Conservation (phyloP, 2,113 vertebrate species). For the Melanocharis versteri region DNA sequence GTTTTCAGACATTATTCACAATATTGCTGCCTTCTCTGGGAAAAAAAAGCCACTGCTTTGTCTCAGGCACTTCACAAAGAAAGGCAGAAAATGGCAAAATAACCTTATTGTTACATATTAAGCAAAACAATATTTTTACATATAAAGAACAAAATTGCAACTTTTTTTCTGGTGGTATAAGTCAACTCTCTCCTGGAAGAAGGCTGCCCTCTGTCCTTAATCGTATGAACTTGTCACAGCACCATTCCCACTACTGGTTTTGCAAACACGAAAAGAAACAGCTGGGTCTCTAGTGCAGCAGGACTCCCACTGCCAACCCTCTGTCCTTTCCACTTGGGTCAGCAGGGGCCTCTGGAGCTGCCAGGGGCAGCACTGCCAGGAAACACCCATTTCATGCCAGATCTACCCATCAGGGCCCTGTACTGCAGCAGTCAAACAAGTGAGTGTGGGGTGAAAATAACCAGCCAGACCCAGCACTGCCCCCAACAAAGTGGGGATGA, state of each 20-base stretch:
- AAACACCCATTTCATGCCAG: not conserved
- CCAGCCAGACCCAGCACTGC: not conserved
- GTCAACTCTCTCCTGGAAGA: not conserved
- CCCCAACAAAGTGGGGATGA: not conserved
- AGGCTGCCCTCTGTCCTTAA: not conserved
- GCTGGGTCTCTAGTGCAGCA: not conserved
- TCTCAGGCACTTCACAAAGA: not conserved
- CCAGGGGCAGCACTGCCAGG: not conserved
- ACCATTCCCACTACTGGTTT: not conserved
- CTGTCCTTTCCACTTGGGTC: not conserved
- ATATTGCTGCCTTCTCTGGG: not conserved
- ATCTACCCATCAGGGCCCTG: not conserved
- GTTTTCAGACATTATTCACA: not conserved
- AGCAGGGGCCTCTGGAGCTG: not conserved
- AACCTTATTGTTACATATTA: not conserved
- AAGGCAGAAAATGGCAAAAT: not conserved
- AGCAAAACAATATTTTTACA: not conserved
- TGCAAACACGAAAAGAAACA: not conserved
- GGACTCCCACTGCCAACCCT: not conserved
- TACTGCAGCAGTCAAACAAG: not conserved
- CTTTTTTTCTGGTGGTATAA: not conserved
- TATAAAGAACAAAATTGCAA: not conserved
- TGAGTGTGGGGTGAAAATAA: fast-evolving
- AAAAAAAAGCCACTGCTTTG: not conserved
- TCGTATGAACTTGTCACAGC: not conserved